Evolutionary conservation across 1,140 invertebrate genomes (phyloP).

Genomic region (Argopecten irradians): DNA sequence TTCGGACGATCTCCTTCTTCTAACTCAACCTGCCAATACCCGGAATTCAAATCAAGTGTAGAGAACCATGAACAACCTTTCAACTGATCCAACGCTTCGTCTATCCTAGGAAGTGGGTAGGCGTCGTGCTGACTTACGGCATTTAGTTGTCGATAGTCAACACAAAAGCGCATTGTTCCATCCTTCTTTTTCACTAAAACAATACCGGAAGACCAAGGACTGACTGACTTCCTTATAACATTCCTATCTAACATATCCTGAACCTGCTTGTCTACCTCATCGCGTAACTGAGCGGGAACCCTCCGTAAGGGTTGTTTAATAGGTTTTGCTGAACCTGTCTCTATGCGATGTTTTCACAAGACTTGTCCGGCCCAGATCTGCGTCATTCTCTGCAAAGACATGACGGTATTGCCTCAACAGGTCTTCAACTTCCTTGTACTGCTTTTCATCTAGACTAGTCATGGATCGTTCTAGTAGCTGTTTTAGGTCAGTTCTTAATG

Average conservation of each 20-base stretch:
- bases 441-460: not conserved
- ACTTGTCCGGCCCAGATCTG: conserved; percentile 29
- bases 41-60: conserved; percentile 73
- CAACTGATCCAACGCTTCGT: too few relatives aligned
- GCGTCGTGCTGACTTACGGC: too few relatives aligned
- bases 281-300: not conserved
- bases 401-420: not conserved
- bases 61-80: conserved; percentile 74
- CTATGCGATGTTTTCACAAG: conserved; percentile 34
- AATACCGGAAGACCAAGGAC: conserved; percentile 35
- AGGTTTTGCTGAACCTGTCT: conserved; percentile 33
- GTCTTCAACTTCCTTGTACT: not conserved
- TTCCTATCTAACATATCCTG: conserved; percentile 53
- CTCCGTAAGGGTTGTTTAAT: conserved; percentile 39
- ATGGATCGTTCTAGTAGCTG: not conserved
- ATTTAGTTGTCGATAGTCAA: too few relatives aligned
- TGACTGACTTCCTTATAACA: conserved; percentile 30
- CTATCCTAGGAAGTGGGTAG: too few relatives aligned
- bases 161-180: conserved; percentile 66
- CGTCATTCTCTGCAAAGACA: conserved; percentile 27
- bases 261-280: conserved; percentile 40
- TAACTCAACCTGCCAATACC: conserved; percentile 74
- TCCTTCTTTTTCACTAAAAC: conserved; percentile 44
- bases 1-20: conserved; percentile 27
- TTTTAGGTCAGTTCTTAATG: not conserved